Conservation (phyloP, 1,140 invertebrate species). For the Drosophila orena region DNA sequence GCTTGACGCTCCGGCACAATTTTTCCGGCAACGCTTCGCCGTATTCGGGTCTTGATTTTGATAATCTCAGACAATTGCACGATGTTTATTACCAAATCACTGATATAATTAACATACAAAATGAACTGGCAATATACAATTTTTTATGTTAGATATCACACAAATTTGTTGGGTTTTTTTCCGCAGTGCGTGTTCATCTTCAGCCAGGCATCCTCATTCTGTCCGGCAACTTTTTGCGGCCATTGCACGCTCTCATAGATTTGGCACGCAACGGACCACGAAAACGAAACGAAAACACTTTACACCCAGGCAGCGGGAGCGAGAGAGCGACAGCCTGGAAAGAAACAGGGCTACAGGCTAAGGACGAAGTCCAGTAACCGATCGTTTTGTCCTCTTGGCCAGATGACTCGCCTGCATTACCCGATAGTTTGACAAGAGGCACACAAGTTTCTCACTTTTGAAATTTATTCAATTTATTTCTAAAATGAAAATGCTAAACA, state of each 20-base stretch:
- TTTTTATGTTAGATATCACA: background rate
- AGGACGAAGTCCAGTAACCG: constrained; percentile 20
- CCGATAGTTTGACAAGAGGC: background rate
- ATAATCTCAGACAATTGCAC: no score
- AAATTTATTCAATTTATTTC: no score
- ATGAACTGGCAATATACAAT: background rate
- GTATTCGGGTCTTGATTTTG: no score
- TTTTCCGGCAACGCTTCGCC: no score
- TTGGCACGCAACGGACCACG: constrained; percentile 79
- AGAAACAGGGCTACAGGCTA: background rate
- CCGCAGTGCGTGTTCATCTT: constrained; percentile 31
- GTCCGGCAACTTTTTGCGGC: constrained; percentile 75
- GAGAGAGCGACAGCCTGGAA: background rate
- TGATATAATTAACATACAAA: no score
- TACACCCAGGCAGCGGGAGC: constrained; percentile 24
- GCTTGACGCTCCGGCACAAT: no score
- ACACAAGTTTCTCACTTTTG: no score
- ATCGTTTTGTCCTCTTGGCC: constrained; percentile 16
- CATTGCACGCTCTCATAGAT: constrained; percentile 78
- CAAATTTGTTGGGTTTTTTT: background rate
- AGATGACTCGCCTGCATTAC: constrained; percentile 35
- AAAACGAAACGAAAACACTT: constrained; percentile 81
- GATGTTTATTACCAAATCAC: no score
- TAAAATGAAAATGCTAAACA: no score
- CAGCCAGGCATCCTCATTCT: constrained; percentile 36